These are phyloP conservation scores for Drosophila engyochracea DNA, from an alignment of 2,888 invertebrate species.

Conservation along the genomic window DNA sequence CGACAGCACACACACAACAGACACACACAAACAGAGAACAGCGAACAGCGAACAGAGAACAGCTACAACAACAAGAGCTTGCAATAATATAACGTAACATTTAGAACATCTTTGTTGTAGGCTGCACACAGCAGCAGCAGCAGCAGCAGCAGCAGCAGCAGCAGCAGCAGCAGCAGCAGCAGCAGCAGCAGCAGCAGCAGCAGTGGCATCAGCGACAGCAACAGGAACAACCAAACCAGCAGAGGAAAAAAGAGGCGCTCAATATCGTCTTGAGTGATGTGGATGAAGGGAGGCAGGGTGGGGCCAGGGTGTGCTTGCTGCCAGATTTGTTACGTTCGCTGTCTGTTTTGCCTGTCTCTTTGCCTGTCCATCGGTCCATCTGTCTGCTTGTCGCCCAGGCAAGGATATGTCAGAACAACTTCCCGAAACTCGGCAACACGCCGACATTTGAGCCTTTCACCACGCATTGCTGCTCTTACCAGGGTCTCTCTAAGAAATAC, in stretches of 20 bases:
- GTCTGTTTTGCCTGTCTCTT: conserved; percentile 34
- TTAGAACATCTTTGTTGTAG: conserved; percentile 72
- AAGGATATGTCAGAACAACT: conserved; percentile 64
- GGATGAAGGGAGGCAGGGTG: conserved; percentile 16
- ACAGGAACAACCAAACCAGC: conserved; percentile 1
- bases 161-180: background rate
- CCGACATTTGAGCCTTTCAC: conserved; percentile 46
- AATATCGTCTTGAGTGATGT: conserved; percentile 19
- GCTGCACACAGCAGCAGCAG: conserved; percentile 23
- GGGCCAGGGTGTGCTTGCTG: conserved; percentile 13
- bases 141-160: conserved; percentile 23
- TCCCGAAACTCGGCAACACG: conserved; percentile 47
- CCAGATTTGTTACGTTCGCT: conserved; percentile 57
- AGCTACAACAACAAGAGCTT: conserved; percentile 34
- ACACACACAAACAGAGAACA: background rate
- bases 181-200: conserved; percentile 21
- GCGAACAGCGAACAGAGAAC: conserved; percentile 9
- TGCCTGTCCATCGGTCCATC: conserved; percentile 16
- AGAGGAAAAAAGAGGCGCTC: conserved; percentile 31
- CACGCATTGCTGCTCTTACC: conserved; percentile 36
- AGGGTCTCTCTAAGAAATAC: conserved; percentile 3
- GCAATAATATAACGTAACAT: conserved; percentile 72
- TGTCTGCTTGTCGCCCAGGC: conserved; percentile 45
- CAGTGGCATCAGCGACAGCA: conserved; percentile 5
- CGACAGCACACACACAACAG: conserved; percentile 34